Base-by-base conservation (phyloP, 2,113 vertebrate species). In the Vidua chalybeata region DNA sequence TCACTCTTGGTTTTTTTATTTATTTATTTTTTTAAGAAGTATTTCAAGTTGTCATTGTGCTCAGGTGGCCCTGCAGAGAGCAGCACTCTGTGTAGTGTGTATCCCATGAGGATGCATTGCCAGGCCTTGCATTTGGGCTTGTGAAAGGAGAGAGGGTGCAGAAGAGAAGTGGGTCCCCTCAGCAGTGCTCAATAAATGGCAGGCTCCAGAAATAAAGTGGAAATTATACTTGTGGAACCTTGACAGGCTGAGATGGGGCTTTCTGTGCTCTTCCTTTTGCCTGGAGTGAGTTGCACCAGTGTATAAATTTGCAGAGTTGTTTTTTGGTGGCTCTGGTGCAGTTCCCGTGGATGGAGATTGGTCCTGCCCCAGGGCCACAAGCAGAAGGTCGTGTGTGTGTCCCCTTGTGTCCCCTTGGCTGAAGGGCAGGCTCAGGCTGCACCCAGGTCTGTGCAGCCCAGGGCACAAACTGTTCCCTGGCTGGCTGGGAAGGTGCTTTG, bases 361-460 rank as follows among this genome's bases (percentile, higher is more conserved):
- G 8, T 62, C 76, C 12, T 46, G 64, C 20, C 67, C 51, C 1
- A 1, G 35, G 75, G 39, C 73, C 63, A 8, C 0, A 6, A 61
- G 73, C 67, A 37, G 55, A 46, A 79, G 41, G 30, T 45, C 0
- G 0, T 1, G 13, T 41, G 51, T 0, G 1, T 9, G 1, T n/a
- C n/a, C 58, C 58, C 35, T 35, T 1, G 31, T 58, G n/a, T 59
- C n/a, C 24, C 48, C 30, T 1, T 3, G 59, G 58, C 39, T 0
- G 0, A 2, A 55, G 51, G 67, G 51, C 61, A 45, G 66, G 30
- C 41, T 55, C 33, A 13, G 72, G 76, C 75, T 84, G 87, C 18
- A 3, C 39, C 48, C 11, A 1, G 24, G 5, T 3, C 59, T 78
- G 14, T n/a, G 85, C 51, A 78, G 56, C 54, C 0, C 0, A 48